phyloP scores from a whole-genome alignment of 1,140 invertebrate genomes.

The Drosophila suzukii region DNA sequence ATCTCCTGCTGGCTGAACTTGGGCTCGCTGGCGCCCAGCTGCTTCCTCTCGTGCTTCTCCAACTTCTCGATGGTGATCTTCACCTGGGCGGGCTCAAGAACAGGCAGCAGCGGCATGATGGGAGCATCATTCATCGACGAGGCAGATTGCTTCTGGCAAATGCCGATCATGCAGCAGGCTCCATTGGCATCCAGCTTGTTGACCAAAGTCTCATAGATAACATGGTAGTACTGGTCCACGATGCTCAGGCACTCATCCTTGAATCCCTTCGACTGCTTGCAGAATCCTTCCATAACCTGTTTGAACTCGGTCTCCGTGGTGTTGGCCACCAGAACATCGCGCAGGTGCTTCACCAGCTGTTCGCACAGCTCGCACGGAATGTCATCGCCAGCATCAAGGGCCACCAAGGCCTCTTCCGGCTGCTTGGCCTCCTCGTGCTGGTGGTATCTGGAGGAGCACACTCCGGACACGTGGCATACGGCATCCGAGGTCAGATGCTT shows the following conservation, averaged over 20 bases:
- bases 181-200: constrained; percentile 88
- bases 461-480: constrained; percentile 90
- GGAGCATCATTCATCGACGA: constrained; percentile 17
- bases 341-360: constrained; percentile 91
- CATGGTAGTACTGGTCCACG: constrained; percentile 91
- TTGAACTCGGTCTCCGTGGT: constrained; percentile 93
- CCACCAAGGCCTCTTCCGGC: constrained; percentile 85
- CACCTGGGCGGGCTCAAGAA: constrained; percentile 66
- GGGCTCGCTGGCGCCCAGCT: constrained; percentile 74
- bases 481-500: constrained; percentile 88
- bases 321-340: constrained; percentile 92
- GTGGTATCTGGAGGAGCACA: constrained; percentile 88
- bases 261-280: constrained; percentile 91
- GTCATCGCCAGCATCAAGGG: constrained; percentile 86
- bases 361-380: constrained; percentile 94
- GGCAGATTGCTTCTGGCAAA: constrained; percentile 86
- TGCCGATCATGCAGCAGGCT: constrained; percentile 89
- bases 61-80: constrained; percentile 75
- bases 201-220: constrained; percentile 90
- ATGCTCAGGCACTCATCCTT: constrained; percentile 88
- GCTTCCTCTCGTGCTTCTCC: constrained; percentile 20
- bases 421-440: constrained; percentile 86
- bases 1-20: constrained; percentile 68
- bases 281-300: constrained; percentile 90
- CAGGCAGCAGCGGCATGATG: constrained; percentile 79